These are phyloP conservation scores for Mellivora capensis DNA, from an alignment of 2,113 vertebrate genomes.

Conservation along the genomic window DNA sequence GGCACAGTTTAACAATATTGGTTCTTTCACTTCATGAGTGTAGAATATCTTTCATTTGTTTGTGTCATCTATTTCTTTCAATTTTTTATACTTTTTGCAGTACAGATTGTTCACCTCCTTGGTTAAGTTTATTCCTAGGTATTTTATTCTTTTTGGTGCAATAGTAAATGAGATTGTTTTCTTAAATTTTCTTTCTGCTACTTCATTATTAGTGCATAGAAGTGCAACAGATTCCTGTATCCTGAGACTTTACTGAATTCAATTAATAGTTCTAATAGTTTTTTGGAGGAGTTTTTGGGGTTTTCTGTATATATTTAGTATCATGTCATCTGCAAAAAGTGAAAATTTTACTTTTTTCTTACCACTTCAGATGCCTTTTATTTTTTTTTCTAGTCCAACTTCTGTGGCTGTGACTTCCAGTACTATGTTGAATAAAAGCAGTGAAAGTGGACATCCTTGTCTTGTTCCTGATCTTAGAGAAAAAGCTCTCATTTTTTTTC, in stretches of 20 bases:
- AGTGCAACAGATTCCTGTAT: background rate
- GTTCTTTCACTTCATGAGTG: background rate
- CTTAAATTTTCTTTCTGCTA: background rate
- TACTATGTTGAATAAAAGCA: background rate
- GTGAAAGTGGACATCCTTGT: background rate
- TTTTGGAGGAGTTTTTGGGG: background rate
- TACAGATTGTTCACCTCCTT: background rate
- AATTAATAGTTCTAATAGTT: background rate
- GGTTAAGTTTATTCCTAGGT: background rate
- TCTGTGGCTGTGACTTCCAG: background rate
- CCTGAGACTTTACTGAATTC: background rate
- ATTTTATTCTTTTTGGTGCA: background rate
- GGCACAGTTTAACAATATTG: background rate
- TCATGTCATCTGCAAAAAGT: background rate
- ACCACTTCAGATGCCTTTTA: background rate
- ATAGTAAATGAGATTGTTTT: background rate
- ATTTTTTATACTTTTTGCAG: background rate
- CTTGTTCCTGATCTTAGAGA: background rate
- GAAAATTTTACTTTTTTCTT: background rate
- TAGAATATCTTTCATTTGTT: background rate
- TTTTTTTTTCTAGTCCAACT: background rate
- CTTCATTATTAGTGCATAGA: background rate
- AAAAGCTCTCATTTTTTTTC: background rate
- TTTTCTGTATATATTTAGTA: background rate
- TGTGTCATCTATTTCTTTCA: background rate